Percentiles rank a stretch among this genome's conserved stretches.
These are phyloP conservation scores for Cryptotis parvus DNA, from an alignment of 2,113 vertebrate species.

Conservation along the genomic window DNA sequence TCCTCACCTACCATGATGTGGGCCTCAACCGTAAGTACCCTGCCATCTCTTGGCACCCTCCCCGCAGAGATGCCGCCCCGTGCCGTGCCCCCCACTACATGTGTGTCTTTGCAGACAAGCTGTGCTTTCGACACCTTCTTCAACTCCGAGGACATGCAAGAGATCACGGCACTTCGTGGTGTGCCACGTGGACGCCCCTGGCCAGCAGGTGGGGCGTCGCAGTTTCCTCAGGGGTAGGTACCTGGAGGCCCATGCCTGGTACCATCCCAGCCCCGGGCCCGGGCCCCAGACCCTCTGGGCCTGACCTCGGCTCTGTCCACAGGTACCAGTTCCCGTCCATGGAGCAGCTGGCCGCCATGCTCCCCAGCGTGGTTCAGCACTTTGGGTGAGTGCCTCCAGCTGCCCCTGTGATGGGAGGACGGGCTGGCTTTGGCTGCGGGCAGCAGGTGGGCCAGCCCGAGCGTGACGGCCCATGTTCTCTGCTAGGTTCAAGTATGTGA, in stretches of 20 bases:
- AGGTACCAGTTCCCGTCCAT: constrained; percentile 99
- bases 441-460: neutral
- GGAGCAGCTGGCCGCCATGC: constrained; percentile 97
- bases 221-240: constrained; percentile 96
- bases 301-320: neutral
- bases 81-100: neutral
- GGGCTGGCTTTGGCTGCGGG: neutral
- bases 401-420: neutral
- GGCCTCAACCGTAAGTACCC: constrained; percentile 96
- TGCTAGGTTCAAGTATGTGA: constrained; percentile 96
- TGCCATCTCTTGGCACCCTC: neutral
- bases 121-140: constrained; percentile 98
- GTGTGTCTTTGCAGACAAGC: constrained; percentile 92
- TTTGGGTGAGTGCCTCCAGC: constrained; percentile 91
- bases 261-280: neutral
- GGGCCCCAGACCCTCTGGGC: accelerated
- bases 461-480: constrained; percentile 38
- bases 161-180: constrained; percentile 99
- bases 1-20: constrained; percentile 98
- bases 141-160: constrained; percentile 98
- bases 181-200: constrained; percentile 96
- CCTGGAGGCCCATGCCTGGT: neutral
- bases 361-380: constrained; percentile 96
- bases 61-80: neutral
- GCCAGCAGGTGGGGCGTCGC: constrained; percentile 94